phyloP scores from a whole-genome alignment of 2,797 vertebrate species.

The Aulostomus chinensis region DNA sequence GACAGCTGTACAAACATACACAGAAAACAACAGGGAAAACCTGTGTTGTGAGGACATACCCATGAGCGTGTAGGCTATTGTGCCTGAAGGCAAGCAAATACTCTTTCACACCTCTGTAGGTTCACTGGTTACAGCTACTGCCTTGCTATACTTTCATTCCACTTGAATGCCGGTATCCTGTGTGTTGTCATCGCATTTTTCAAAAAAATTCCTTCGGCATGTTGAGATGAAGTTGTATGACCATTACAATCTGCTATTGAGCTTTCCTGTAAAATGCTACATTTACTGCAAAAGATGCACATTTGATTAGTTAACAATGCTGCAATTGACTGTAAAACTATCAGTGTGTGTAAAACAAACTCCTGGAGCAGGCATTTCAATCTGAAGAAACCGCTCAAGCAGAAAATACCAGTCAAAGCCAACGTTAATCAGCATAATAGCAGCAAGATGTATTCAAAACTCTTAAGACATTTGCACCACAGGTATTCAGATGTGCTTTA shows the following conservation, averaged over 20 bases:
- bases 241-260: background rate
- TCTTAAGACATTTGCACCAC: slow-evolving; percentile 30
- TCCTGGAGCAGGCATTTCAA: slow-evolving; percentile 2
- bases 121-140: slow-evolving; percentile 3
- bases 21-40: too few relatives aligned
- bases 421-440: slow-evolving; percentile 6
- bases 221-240: slow-evolving; percentile 3
- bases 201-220: too few relatives aligned
- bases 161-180: background rate
- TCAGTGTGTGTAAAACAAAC: slow-evolving; percentile 6
- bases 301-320: slow-evolving; percentile 11
- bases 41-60: background rate
- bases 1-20: slow-evolving; percentile 71
- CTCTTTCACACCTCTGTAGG: slow-evolving; percentile 15
- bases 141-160: background rate
- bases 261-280: background rate
- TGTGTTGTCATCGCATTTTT: too few relatives aligned
- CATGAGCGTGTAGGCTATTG: background rate
- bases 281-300: slow-evolving; percentile 1
- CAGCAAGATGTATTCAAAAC: slow-evolving; percentile 24
- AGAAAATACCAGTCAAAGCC: slow-evolving; percentile 23
- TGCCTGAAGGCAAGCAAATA: background rate
- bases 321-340: slow-evolving; percentile 10
- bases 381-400: slow-evolving; percentile 14
- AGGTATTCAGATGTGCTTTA: slow-evolving; percentile 33